Base-by-base conservation (phyloP, 2,113 vertebrate genomes). In the Ailurus styani region DNA sequence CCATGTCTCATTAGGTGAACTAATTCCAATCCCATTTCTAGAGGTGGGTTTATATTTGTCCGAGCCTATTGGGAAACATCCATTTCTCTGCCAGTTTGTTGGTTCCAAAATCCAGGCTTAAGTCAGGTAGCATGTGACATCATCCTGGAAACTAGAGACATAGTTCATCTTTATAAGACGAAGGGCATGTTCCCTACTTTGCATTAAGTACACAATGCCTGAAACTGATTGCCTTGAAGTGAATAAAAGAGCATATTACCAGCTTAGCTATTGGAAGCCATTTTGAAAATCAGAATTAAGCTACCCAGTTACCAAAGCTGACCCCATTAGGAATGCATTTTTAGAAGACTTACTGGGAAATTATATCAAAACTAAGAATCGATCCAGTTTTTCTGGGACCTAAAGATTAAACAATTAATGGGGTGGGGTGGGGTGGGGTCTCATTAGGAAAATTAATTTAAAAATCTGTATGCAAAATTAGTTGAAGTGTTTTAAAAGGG, bases 61-160 rank as follows among this genome's bases (percentile, higher is more conserved):
- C 87, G 50, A 95, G 25, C 4, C 15, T 64, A 47, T 5, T 82
- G 23, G 73, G 37, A 3, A 64, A 83, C 23, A 52, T 57, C 3
- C 5, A 42, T 55, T 95, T 14, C 23, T 96, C 84, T 95, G 37
- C 45, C 37, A 77, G 34, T 87, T 75, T 86, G 13, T 82, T 91
- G 62, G 77, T 86, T 95, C 57, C 82, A 34, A 93, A 92, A 97
- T 78, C 62, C 17, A 84, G 79, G 40, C 18, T 90, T 92, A 95
- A 72, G 5, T 66, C 68, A 81, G 82, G 95, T 83, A 72, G 23
- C 27, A 52, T 92, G 29, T 73, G 45, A 98, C 40, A 66, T 91
- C 64, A 72, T 93, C 21, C 29, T 86, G 87, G 79, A 92, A 62
- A 93, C 31, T 60, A 47, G 12, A 13, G 27, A 25, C 40, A 72